Evolutionary conservation across 2,888 invertebrate species (phyloP), one percentile per base, ranked within the genome.

Genomic region (Hetaerina titia): DNA sequence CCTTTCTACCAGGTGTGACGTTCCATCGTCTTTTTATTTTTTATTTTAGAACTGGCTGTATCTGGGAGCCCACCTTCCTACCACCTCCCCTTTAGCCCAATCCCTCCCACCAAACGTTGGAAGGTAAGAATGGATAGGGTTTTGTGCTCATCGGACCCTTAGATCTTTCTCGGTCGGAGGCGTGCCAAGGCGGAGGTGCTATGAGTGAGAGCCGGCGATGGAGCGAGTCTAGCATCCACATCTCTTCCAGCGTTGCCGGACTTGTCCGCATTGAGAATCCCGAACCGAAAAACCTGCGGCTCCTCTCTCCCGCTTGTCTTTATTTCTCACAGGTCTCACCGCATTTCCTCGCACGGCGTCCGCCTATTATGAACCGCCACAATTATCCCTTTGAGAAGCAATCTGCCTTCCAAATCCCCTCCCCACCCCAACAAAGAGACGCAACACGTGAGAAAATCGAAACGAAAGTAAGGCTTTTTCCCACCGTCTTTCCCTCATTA

Each of bases 391-490:
- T 19, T 81, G 56, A 69, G 69, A 69, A 64, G 69, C 56, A 31
- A 89, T 92, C 56, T 92, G 63, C 69, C 92, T 45, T 69, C 92
- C 92, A n/a, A 22, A 69, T 69, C 92, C 25, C n/a, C n/a, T 7
- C n/a, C 81, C 81, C 81, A 25, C 31, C 22, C 64, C 56, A 69
- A 11, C n/a, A 19, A 69, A n/a, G 63, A 69, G 92, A 74, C 69
- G 92, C 56, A 74, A 63, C 64, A 31, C 69, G 64, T 92, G 92
- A n/a, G 92, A 92, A 92, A 92, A 92, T 69, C 56, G 69, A 56
- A 89, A 89, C 89, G 89, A 89, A 89, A 89, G 89, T 89, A 58
- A 89, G 89, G n/a, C 58, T 58, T 89, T 89, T 89, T 89, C 57
- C 81, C 81, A 81, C 31, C 81, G 25, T n/a, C 81, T 81, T 31